phyloP scores from a whole-genome alignment of 2,797 vertebrate genomes.

The Ptychobarbus kaznakovi region DNA sequence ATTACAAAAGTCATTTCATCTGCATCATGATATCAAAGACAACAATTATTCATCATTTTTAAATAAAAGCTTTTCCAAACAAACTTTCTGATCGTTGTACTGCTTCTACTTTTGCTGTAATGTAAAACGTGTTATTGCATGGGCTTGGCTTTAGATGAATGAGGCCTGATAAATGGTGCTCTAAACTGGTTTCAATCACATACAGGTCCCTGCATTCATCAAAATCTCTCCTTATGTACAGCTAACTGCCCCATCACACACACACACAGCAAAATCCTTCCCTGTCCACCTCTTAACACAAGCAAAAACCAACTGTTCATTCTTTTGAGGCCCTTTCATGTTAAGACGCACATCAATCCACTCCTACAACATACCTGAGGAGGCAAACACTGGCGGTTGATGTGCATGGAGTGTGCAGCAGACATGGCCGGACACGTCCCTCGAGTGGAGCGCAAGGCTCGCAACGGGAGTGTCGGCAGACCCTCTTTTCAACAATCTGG shows the following conservation, averaged over 20 bases:
- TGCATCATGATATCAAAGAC: not conserved
- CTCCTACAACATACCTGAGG: conserved; percentile 86
- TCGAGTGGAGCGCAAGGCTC: conserved; percentile 78
- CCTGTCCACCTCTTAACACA: conserved; percentile 70
- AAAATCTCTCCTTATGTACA: conserved; percentile 27
- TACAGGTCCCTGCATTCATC: conserved; percentile 39
- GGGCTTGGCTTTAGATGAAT: conserved; percentile 43
- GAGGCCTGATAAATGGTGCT: conserved; percentile 35
- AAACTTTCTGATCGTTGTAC: not conserved
- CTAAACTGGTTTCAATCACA: conserved; percentile 36
- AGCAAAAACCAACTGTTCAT: conserved; percentile 75
- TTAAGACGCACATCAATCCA: conserved; percentile 86
- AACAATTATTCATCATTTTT: not conserved
- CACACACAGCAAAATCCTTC: conserved; percentile 62
- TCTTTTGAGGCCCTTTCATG: conserved; percentile 81
- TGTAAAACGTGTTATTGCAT: conserved; percentile 27
- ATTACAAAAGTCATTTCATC: not conserved
- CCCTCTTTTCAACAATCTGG: conserved; percentile 81
- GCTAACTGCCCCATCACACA: conserved; percentile 54
- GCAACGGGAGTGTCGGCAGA: conserved; percentile 78
- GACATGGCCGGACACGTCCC: conserved; percentile 85
- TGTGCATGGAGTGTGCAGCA: conserved; percentile 68
- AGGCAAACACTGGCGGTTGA: conserved; percentile 81
- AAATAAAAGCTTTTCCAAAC: conserved; percentile 6
- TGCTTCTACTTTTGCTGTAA: conserved; percentile 16